phyloP scores from a whole-genome alignment of 2,797 vertebrate species.

The Acropternis orthonyx region DNA sequence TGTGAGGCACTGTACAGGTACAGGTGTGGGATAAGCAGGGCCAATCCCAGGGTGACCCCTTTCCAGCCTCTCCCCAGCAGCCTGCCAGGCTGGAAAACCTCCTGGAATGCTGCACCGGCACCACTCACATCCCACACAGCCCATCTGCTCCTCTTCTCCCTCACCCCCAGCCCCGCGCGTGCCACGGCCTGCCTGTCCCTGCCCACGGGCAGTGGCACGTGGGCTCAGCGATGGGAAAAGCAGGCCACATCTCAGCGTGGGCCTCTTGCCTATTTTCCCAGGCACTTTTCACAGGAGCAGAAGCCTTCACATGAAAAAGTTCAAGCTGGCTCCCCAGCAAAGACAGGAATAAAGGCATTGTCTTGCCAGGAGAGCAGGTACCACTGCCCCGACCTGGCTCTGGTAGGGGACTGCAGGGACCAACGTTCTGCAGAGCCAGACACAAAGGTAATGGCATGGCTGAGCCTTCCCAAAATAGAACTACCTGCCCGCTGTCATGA shows the following conservation, averaged over 20 bases:
- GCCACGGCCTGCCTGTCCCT: slow-evolving; percentile 10
- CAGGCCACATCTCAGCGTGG: slow-evolving; percentile 69
- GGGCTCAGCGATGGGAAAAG: not conserved
- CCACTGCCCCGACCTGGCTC: not conserved
- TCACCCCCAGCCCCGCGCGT: not conserved
- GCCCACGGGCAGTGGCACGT: slow-evolving; percentile 18
- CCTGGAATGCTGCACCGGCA: rapidly evolving
- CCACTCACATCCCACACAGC: not conserved
- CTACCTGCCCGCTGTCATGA: not conserved
- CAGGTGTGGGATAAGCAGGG: rapidly evolving
- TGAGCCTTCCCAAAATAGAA: not conserved
- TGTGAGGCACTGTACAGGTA: not conserved
- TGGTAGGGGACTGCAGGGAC: not conserved
- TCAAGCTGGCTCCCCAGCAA: slow-evolving; percentile 6
- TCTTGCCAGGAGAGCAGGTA: not conserved
- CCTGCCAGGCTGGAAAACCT: not conserved
- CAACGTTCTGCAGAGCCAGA: not conserved
- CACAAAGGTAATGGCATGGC: not conserved
- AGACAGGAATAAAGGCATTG: not conserved
- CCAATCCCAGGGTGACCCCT: not conserved
- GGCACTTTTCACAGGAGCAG: slow-evolving; percentile 21
- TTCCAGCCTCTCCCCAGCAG: not conserved
- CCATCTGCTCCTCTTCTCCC: slow-evolving; percentile 18
- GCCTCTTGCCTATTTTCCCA: slow-evolving; percentile 56
- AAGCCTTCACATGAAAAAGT: slow-evolving; percentile 20